These are phyloP conservation scores for Cyclophora punctaria DNA, from an alignment of 2,888 invertebrate species.

Conservation along the genomic window DNA sequence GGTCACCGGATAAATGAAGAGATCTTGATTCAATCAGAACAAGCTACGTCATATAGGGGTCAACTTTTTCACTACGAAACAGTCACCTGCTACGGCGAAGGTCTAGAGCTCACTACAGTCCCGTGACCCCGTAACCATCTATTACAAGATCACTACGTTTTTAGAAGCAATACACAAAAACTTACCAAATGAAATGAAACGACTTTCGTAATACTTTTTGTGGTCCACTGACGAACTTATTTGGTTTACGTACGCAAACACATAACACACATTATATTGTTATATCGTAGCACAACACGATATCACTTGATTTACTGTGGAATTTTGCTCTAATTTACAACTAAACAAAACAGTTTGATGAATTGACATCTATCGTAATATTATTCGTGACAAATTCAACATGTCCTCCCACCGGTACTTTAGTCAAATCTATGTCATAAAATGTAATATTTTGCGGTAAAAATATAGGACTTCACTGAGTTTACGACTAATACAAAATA, in stretches of 20 bases:
- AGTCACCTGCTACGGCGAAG: constrained; percentile 20
- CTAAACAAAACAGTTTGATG: constrained; percentile 67
- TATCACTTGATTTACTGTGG: constrained; percentile 49
- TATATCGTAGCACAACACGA: constrained; percentile 54
- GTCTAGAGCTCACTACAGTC: constrained; percentile 14
- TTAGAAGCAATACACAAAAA: constrained; percentile 49
- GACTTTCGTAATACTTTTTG: constrained; percentile 39
- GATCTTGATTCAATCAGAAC: constrained; percentile 28
- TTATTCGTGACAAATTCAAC: constrained; percentile 63
- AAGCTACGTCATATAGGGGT: constrained; percentile 35
- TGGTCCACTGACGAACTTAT: constrained; percentile 32
- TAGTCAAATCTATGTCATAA: constrained; percentile 36
- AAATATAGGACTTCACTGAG: too few relatives aligned
- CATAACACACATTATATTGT: constrained; percentile 59
- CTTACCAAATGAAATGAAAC: constrained; percentile 60
- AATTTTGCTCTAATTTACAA: constrained; percentile 59
- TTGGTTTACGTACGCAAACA: constrained; percentile 47
- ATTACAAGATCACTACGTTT: constrained; percentile 15
- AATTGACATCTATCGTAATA: constrained; percentile 64
- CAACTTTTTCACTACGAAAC: constrained; percentile 25
- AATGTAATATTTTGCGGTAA: too few relatives aligned
- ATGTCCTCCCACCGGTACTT: constrained; percentile 64
- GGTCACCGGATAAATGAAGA: constrained; percentile 34
- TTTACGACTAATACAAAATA: too few relatives aligned
- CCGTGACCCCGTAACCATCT: constrained; percentile 16